Conservation (phyloP, 2,113 vertebrate genomes). For the Paratilapia polleni region DNA sequence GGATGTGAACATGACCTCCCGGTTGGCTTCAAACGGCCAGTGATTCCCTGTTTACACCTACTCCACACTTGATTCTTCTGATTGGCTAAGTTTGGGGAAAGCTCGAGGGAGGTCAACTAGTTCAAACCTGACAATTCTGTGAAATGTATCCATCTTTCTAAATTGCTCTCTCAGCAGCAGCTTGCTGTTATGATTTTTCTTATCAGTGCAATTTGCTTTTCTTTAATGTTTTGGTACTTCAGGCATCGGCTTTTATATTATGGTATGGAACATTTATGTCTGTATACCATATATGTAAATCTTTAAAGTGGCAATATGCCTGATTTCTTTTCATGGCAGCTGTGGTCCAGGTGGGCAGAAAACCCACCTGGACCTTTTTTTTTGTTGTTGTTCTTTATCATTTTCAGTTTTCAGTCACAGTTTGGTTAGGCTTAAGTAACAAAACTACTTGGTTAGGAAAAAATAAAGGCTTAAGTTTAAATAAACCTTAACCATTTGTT, state of each 20-base stretch:
- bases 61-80: constrained; percentile 56
- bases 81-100: constrained; percentile 10
- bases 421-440: neutral
- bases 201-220: neutral
- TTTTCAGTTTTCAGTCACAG: too few species aligned
- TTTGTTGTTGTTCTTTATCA: too few species aligned
- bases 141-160: constrained; percentile 5
- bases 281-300: neutral
- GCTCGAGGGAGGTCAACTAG: constrained; percentile 25
- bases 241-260: neutral
- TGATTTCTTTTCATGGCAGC: too few species aligned
- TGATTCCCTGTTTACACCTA: constrained; percentile 66
- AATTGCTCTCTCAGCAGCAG: neutral
- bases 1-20: constrained; percentile 74
- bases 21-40: constrained; percentile 66
- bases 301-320: too few species aligned
- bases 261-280: neutral
- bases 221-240: neutral
- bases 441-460: neutral
- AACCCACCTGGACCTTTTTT: too few species aligned
- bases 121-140: constrained; percentile 18
- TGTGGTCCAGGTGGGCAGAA: too few species aligned
- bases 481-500: neutral
- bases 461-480: too few species aligned
- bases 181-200: neutral